These are phyloP conservation scores for Pandemis heparana DNA, from an alignment of 2,888 invertebrate species.

Conservation along the genomic window DNA sequence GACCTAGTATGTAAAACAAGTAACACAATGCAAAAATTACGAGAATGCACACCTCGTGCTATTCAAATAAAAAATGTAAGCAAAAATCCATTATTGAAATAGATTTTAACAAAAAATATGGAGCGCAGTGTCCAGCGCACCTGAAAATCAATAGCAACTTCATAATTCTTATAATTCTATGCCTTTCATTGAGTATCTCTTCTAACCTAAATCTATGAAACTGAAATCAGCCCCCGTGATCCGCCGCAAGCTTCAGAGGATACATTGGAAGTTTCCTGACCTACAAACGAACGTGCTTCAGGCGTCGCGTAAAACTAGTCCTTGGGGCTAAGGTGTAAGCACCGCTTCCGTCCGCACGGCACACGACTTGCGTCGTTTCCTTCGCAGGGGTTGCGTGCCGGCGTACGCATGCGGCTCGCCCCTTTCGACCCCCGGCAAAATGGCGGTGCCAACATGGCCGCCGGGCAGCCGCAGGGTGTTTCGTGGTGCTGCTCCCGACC, in stretches of 20 bases:
- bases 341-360: constrained; percentile 57
- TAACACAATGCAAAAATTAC: too few species aligned
- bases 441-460: constrained; percentile 86
- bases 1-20: background rate
- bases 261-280: constrained; percentile 74
- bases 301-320: constrained; percentile 60
- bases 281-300: constrained; percentile 76
- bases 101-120: background rate
- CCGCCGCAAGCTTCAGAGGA: constrained; percentile 78
- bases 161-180: constrained; percentile 19
- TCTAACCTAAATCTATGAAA: constrained; percentile 63
- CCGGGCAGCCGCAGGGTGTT: constrained; percentile 84
- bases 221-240: constrained; percentile 76
- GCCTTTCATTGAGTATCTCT: constrained; percentile 35
- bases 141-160: constrained; percentile 24
- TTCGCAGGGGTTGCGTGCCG: constrained; percentile 74
- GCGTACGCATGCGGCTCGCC: constrained; percentile 84
- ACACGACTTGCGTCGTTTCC: constrained; percentile 73
- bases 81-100: background rate
- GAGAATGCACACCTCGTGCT: background rate
- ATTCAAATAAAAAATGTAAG: background rate
- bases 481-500: constrained; percentile 76
- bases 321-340: constrained; percentile 63
- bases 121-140: constrained; percentile 1
- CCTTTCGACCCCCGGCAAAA: constrained; percentile 81